Percentiles rank a stretch among this genome's conserved stretches.
phyloP scores from a whole-genome alignment of 2,888 invertebrate genomes.

The Meta bourneti region DNA sequence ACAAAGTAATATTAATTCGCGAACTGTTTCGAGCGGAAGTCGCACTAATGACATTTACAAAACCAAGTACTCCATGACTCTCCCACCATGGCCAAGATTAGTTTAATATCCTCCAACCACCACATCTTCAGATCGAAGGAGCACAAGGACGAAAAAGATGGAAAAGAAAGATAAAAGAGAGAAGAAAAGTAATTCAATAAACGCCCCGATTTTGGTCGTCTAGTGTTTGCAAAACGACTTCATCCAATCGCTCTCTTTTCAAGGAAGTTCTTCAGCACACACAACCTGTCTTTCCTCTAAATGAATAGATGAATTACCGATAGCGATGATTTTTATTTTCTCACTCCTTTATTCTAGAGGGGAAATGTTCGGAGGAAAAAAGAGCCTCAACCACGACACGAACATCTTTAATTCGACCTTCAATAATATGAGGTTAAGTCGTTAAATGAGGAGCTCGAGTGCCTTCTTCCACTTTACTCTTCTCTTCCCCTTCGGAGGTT shows the following conservation, averaged over 20 bases:
- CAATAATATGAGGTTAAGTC: constrained; percentile 60
- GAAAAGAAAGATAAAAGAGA: constrained; percentile 18
- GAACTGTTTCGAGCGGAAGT: not conserved
- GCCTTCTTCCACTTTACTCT: not conserved
- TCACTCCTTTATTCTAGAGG: constrained; percentile 32
- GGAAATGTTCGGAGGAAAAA: constrained; percentile 28
- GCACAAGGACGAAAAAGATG: not conserved
- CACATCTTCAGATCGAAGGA: not conserved
- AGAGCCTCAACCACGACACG: constrained; percentile 38
- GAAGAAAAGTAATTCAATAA: constrained; percentile 50
- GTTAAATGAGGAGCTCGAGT: constrained; percentile 41
- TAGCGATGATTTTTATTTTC: constrained; percentile 49
- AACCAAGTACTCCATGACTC: not conserved
- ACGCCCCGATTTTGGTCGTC: constrained; percentile 12
- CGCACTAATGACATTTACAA: not conserved
- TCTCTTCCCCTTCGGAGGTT: not conserved
- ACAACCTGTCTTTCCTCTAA: constrained; percentile 24
- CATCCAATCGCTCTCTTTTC: constrained; percentile 2
- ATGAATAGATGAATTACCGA: constrained; percentile 67
- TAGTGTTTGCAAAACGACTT: constrained; percentile 49
- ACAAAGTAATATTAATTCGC: not conserved
- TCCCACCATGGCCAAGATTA: constrained; percentile 6
- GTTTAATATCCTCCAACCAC: constrained; percentile 14
- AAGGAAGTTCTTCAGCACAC: not conserved
- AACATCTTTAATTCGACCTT: constrained; percentile 64